Evolutionary conservation across 2,888 invertebrate genomes (phyloP).

Genomic region (Phrixothrix hirtus): DNA sequence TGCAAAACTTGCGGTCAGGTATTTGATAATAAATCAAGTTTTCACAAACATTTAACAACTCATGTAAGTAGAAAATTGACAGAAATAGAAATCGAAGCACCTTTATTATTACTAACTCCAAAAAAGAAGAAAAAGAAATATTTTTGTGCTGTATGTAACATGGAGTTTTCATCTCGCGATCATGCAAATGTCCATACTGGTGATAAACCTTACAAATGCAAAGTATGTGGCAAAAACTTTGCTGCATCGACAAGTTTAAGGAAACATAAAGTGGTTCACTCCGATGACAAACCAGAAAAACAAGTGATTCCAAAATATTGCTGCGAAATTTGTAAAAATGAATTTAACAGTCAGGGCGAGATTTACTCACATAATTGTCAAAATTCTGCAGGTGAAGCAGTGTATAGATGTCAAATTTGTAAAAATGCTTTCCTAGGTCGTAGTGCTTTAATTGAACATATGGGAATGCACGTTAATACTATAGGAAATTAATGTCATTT

Average conservation of each 20-base stretch:
- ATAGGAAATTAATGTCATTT: too few species aligned
- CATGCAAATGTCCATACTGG: conserved; percentile 17
- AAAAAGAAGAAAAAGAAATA: conserved; percentile 13
- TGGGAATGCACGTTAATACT: conserved; percentile 19
- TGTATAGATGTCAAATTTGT: conserved; percentile 18
- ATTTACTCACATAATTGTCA: conserved; percentile 11
- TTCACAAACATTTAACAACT: background rate
- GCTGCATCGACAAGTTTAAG: conserved; percentile 4
- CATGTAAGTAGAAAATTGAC: too few species aligned
- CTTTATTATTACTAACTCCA: background rate
- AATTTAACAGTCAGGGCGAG: conserved; percentile 4
- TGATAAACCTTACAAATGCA: conserved; percentile 11
- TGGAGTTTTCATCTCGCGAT: conserved; percentile 11
- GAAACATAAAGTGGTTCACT: conserved; percentile 1
- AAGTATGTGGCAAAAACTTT: conserved; percentile 5
- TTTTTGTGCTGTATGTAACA: conserved; percentile 10
- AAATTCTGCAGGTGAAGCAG: conserved; percentile 5
- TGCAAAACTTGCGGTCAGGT: too few species aligned
- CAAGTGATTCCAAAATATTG: background rate
- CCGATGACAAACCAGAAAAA: background rate
- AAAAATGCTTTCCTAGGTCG: conserved; percentile 12
- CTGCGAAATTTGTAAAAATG: conserved; percentile 12
- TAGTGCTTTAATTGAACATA: conserved; percentile 19
- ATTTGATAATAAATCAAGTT: too few species aligned
- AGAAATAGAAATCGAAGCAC: background rate